Conservation (phyloP, 2,888 invertebrate genomes). For the Apoda limacodes region DNA sequence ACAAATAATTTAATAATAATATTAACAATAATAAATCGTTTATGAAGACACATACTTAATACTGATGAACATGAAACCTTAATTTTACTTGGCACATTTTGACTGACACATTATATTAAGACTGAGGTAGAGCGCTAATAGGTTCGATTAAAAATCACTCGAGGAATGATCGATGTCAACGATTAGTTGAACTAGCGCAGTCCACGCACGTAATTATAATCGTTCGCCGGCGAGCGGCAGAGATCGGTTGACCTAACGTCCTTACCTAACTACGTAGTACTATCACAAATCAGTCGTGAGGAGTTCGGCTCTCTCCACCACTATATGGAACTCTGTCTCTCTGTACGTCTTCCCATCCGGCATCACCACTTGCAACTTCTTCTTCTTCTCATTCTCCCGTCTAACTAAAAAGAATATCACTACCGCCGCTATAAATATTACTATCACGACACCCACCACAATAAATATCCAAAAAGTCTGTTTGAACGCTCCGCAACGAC, state of each 20-base stretch:
- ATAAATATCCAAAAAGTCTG: conserved; percentile 60
- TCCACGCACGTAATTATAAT: conserved; percentile 14
- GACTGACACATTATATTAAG: conserved; percentile 24
- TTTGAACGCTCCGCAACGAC: conserved; percentile 51
- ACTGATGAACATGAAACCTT: conserved; percentile 37
- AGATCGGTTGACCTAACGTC: conserved; percentile 23
- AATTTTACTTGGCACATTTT: conserved; percentile 49
- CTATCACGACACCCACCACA: conserved; percentile 53
- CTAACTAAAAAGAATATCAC: conserved; percentile 55
- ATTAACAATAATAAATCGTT: conserved; percentile 8
- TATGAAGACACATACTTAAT: no score
- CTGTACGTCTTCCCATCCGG: conserved; percentile 86
- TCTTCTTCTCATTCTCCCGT: conserved; percentile 65
- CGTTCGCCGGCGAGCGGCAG: conserved; percentile 24
- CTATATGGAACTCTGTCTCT: conserved; percentile 88
- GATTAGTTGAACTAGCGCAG: conserved; percentile 13
- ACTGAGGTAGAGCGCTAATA: conserved; percentile 38
- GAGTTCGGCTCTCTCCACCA: conserved; percentile 86
- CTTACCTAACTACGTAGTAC: conserved; percentile 2
- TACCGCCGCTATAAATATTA: conserved; percentile 56
- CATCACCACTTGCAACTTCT: conserved; percentile 77
- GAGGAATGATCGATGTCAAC: conserved; percentile 22
- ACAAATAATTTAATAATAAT: conserved; percentile 25
- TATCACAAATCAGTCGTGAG: conserved; percentile 80
- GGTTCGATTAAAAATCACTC: conserved; percentile 14